These are phyloP conservation scores for Tokudaia tokunoshimensis DNA, from an alignment of 2,797 vertebrate species.

Conservation along the genomic window DNA sequence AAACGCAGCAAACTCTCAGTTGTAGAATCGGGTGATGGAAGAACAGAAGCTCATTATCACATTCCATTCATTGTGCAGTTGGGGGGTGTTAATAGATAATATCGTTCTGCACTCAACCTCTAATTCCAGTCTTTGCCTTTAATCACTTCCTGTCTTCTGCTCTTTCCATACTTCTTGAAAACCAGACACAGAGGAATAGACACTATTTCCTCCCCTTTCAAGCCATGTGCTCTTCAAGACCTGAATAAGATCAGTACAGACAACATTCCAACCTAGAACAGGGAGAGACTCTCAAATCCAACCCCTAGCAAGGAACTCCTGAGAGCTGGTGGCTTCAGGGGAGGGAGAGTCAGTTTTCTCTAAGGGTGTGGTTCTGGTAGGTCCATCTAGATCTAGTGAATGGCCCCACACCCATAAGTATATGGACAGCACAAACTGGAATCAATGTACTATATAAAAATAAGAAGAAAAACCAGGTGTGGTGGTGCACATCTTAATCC, in stretches of 20 bases:
- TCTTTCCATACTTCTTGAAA: background rate
- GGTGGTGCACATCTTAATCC: background rate
- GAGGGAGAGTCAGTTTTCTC: background rate
- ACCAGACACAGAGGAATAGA: background rate
- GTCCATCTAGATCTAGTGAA: background rate
- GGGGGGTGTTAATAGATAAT: background rate
- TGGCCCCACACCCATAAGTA: background rate
- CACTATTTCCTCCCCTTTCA: background rate
- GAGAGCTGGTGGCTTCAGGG: background rate
- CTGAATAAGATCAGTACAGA: background rate
- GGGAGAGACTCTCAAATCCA: background rate
- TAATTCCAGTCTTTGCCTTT: background rate
- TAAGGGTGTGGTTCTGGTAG: background rate
- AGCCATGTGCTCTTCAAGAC: background rate
- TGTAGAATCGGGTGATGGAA: background rate
- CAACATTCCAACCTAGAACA: background rate
- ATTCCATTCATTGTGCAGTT: background rate
- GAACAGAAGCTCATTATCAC: background rate
- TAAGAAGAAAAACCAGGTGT: background rate
- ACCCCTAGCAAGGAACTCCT: background rate
- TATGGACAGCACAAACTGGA: background rate
- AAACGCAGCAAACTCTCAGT: background rate
- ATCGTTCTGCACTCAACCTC: background rate
- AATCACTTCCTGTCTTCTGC: background rate
- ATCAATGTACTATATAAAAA: background rate